These are phyloP conservation scores for Pogonomyrmex barbatus DNA, from an alignment of 1,140 invertebrate species.

Conservation along the genomic window DNA sequence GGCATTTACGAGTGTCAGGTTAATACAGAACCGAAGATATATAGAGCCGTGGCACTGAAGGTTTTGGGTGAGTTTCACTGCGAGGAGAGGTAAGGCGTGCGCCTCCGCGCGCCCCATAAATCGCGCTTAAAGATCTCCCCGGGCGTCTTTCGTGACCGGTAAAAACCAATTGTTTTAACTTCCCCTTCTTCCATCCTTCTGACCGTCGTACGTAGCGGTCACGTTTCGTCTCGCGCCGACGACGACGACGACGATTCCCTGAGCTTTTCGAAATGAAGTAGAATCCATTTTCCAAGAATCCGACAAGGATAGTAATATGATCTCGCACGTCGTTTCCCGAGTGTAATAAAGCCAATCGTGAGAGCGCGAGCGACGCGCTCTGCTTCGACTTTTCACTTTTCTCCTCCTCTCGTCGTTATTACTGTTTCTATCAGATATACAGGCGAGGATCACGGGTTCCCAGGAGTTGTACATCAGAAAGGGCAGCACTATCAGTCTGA, in stretches of 20 bases:
- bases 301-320: slow-evolving; percentile 16
- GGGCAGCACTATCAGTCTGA: slow-evolving; percentile 94
- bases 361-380: not conserved
- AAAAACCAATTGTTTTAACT: slow-evolving; percentile 56
- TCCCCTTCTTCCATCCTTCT: not conserved
- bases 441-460: slow-evolving; percentile 93
- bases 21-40: slow-evolving; percentile 87
- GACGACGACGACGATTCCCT: slow-evolving; percentile 5
- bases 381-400: slow-evolving; percentile 6
- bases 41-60: slow-evolving; percentile 81
- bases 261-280: slow-evolving; percentile 40
- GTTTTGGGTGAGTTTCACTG: slow-evolving; percentile 80
- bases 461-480: slow-evolving; percentile 94
- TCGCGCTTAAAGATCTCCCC: slow-evolving; percentile 53
- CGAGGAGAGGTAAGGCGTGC: slow-evolving; percentile 27
- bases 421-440: slow-evolving; percentile 88
- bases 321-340: slow-evolving; percentile 4
- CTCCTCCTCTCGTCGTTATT: slow-evolving; percentile 34
- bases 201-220: slow-evolving; percentile 12
- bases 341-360: slow-evolving; percentile 35
- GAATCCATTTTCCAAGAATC: not conserved
- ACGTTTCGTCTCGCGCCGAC: slow-evolving; percentile 2
- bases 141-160: slow-evolving; percentile 25
- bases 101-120: slow-evolving; percentile 32
- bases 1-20: slow-evolving; percentile 89